phyloP scores from a whole-genome alignment of 2,113 vertebrate genomes.

The Pedetes capensis region DNA sequence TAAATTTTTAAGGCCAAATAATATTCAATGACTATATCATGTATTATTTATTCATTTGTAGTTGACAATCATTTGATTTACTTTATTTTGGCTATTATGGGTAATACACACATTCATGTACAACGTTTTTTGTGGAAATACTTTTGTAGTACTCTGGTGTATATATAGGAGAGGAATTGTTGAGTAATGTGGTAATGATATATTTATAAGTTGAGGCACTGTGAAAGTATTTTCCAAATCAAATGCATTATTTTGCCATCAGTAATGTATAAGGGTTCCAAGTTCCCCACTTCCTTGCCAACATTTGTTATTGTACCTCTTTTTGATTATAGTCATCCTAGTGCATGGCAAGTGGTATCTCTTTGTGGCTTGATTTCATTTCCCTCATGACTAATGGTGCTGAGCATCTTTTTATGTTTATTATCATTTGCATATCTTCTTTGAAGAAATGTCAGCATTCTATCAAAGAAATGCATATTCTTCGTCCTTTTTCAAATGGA shows the following conservation, averaged over 20 bases:
- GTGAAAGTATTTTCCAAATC: not conserved
- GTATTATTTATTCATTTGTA: not conserved
- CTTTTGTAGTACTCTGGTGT: not conserved
- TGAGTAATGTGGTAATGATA: not conserved
- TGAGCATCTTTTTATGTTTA: not conserved
- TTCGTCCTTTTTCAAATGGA: not conserved
- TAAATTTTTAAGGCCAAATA: not conserved
- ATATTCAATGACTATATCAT: not conserved
- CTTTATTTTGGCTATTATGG: not conserved
- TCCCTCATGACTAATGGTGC: not conserved
- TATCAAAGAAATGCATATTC: too few species aligned
- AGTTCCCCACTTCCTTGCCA: not conserved
- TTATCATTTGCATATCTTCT: not conserved
- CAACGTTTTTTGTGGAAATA: not conserved
- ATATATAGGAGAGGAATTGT: not conserved
- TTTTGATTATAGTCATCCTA: not conserved
- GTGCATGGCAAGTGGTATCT: not conserved
- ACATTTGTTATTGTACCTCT: not conserved
- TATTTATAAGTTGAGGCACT: not conserved
- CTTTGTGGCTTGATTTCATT: not conserved
- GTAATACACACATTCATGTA: not conserved
- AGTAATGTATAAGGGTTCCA: not conserved
- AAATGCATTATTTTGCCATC: not conserved
- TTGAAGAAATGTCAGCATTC: not conserved
- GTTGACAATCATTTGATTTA: not conserved